These are phyloP conservation scores for Okamejei kenojei DNA, from an alignment of 2,797 vertebrate species.

Conservation along the genomic window DNA sequence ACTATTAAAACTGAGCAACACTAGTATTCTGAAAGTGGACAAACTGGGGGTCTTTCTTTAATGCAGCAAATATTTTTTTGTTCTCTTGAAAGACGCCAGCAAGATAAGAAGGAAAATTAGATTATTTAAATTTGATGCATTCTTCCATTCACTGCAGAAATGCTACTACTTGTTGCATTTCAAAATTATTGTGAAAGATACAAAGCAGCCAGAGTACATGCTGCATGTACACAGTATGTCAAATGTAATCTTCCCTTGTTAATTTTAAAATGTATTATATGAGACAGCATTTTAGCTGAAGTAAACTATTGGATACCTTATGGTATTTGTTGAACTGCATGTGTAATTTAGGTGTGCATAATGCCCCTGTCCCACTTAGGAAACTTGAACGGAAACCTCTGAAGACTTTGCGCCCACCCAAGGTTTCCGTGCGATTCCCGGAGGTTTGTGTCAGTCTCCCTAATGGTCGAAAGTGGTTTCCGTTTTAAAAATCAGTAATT, in stretches of 20 bases:
- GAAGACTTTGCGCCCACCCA: no score
- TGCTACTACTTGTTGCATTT: slow-evolving; percentile 54
- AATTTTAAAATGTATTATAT: slow-evolving; percentile 50
- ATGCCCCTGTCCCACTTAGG: no score
- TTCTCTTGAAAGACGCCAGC: slow-evolving; percentile 45
- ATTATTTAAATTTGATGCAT: slow-evolving; percentile 48
- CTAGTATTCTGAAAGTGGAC: slow-evolving; percentile 56
- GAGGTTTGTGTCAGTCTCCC: no score
- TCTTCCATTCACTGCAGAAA: slow-evolving; percentile 45
- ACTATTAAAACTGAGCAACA: slow-evolving; percentile 61
- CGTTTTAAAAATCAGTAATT: no score
- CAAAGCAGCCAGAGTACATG: slow-evolving; percentile 36
- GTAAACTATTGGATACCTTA: slow-evolving; percentile 88
- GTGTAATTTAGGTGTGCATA: slow-evolving; percentile 74
- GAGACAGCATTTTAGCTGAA: slow-evolving; percentile 70
- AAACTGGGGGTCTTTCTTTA: slow-evolving; percentile 53
- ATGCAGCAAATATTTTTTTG: slow-evolving; percentile 48
- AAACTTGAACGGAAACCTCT: no score
- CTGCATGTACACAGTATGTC: not conserved
- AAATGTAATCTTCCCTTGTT: slow-evolving; percentile 20
- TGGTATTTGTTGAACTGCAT: slow-evolving; percentile 87
- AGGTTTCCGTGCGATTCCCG: no score
- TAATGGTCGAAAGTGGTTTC: no score
- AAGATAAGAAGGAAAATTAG: not conserved
- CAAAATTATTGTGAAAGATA: slow-evolving; percentile 54